Evolutionary conservation across 23 tunicate genomes (phyloP), one percentile per base, ranked within the genome.

Genomic region (Trididemnum clinides): DNA sequence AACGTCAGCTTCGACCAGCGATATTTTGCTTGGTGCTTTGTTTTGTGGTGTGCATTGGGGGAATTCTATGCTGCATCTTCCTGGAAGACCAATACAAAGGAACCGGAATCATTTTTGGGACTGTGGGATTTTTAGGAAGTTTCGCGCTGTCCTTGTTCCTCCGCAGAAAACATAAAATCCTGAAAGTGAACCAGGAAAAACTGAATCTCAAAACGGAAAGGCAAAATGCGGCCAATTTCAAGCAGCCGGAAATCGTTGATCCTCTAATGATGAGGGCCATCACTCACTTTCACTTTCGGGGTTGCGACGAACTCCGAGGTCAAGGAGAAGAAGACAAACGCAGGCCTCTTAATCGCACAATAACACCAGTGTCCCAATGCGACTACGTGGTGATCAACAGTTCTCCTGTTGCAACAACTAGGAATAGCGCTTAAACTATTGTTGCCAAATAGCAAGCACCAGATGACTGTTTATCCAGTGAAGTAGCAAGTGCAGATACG

Each of bases 201-300:
- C 19, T 5, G 4, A 28, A 29, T 4, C 4, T n/a, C 5, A 44
- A 10, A 7, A 44, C 15, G 12, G 10, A 10, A 10, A 44, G 54
- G 15, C n/a, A n/a, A n/a, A n/a, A n/a, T n/a, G n/a, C n/a, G n/a
- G n/a, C n/a, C n/a, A n/a, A n/a, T n/a, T n/a, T n/a, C n/a, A n/a
- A n/a, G n/a, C 20, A 59, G 22, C 7, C 75, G 10, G 37, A 31
- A 15, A 30, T 66, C 37, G 37, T 66, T 2, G 75, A 66, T 66
- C 75, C 75, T 30, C 75, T 66, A 2, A 66, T 66, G 75, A 10
- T 66, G 22, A 10, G 75, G 5, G 75, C 75, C 2, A 28, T 66
- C 12, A 66, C 75, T 36, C n/a, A 66, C 22, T 5, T 66, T 10
- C 19, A 66, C 30, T 66, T 66, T 66, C 36, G 75, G 6, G 75